Evolutionary conservation across 2,113 vertebrate species (phyloP).

Genomic region (Otis tarda): DNA sequence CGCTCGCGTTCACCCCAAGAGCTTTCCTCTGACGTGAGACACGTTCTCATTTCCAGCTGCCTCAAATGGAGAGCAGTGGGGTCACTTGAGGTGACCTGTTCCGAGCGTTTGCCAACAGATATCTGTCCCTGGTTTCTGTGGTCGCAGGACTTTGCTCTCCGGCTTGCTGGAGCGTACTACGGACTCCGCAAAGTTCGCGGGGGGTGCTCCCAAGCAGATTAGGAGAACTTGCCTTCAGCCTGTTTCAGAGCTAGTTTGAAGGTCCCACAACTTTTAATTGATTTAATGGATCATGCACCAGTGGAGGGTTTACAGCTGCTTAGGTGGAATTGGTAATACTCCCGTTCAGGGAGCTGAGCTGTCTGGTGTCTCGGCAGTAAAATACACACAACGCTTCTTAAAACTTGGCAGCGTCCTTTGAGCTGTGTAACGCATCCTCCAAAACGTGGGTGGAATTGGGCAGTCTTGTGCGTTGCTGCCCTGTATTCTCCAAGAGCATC

Average conservation of each 20-base stretch:
- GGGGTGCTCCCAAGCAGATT: background rate
- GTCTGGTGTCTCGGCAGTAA: rapidly evolving
- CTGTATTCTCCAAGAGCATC: background rate
- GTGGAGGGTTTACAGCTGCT: background rate
- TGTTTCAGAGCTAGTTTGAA: background rate
- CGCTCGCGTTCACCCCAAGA: background rate
- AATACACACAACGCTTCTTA: background rate
- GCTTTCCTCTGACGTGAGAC: background rate
- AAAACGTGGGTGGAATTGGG: background rate
- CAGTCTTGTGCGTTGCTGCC: background rate
- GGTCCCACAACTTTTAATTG: background rate
- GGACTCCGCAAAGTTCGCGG: rapidly evolving
- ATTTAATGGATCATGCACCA: background rate
- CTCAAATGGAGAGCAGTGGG: background rate
- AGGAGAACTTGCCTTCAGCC: background rate
- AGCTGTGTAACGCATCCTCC: background rate
- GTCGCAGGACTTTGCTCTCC: constrained; percentile 28
- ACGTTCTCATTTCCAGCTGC: background rate
- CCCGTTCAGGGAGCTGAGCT: background rate
- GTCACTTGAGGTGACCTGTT: background rate
- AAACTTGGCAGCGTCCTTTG: background rate
- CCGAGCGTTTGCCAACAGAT: background rate
- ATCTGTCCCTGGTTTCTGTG: background rate
- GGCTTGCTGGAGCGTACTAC: background rate
- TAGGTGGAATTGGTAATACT: background rate